Base-by-base conservation (phyloP, 2,888 invertebrate genomes). In the Dryomyza anilis region DNA sequence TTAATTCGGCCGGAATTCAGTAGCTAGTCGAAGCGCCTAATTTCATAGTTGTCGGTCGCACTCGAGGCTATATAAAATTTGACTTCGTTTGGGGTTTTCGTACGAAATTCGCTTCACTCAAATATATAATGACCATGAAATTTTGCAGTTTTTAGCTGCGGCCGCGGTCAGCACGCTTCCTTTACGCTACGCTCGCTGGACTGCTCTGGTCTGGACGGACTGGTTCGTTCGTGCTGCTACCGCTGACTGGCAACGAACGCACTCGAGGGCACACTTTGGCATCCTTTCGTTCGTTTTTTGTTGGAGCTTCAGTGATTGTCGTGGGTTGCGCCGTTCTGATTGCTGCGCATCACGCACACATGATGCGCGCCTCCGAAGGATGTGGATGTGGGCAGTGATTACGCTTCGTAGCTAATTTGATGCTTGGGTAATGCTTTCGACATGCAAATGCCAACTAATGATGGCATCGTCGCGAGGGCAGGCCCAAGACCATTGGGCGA, bases 121-220 rank as follows among this genome's bases (percentile, higher is more conserved):
- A n/a, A n/a, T n/a, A n/a, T n/a, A 72, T 79, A 76, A 77, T 74
- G 74, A 76, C 76, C 80, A 80, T 79, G 73, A 80, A 79, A 79
- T 79, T 73, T 74, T 72, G 73, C 70, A 69, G 69, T 70, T 71
- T 70, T 73, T 68, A 69, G 77, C 76, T 76, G n/a, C n/a, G 33
- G 19, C 66, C 60, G 43, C 53, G 16, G 16, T 19, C 8, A 52
- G 16, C 50, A 33, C 48, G 59, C 59, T 33, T 33, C 48, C 19
- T 46, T 46, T 59, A 33, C 61, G 53, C 53, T 46, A 52, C 39
- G 52, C 53, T 61, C 59, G 7, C 45, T 14, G 46, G 19, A 46
- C 46, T 3, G 36, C 29, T n/a, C 16, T 46, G 16, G 30, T 16
- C 48, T n/a, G 33, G 27, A 16, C 12, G 33, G 21, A 6, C 46